These are phyloP conservation scores for Dasypolia templi DNA, from an alignment of 2,888 invertebrate species.

Conservation along the genomic window DNA sequence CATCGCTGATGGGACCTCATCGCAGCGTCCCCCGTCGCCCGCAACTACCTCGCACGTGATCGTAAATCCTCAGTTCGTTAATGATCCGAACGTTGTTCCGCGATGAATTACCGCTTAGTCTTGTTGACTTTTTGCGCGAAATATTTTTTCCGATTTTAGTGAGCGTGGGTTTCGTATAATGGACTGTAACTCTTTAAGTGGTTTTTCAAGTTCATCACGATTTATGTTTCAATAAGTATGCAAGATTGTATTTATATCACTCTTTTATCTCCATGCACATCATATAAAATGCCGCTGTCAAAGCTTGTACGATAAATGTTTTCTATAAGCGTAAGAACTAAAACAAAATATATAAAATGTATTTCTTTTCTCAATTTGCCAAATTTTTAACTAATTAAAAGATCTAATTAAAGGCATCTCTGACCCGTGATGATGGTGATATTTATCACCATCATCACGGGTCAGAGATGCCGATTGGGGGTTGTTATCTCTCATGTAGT, in stretches of 20 bases:
- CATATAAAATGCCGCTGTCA: conserved; percentile 75
- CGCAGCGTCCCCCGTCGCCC: conserved; percentile 62
- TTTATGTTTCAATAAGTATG: conserved; percentile 85
- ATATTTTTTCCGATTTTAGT: conserved; percentile 83
- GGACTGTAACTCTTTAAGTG: conserved; percentile 84
- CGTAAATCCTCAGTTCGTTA: conserved; percentile 88
- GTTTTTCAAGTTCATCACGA: conserved; percentile 85
- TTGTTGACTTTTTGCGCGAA: conserved; percentile 85
- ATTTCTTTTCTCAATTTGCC: conserved; percentile 36
- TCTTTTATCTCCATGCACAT: conserved; percentile 76
- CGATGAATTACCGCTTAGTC: conserved; percentile 87
- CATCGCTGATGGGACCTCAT: conserved; percentile 80
- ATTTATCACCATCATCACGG: conserved; percentile 55
- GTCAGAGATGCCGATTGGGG: conserved; percentile 66
- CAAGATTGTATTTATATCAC: conserved; percentile 79
- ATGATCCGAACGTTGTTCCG: conserved; percentile 84
- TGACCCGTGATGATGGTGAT: too few relatives aligned
- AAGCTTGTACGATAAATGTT: conserved; percentile 63
- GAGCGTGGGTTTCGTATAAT: conserved; percentile 84
- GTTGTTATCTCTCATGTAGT: conserved; percentile 66
- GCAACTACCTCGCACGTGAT: conserved; percentile 81
- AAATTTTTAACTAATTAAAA: conserved; percentile 58
- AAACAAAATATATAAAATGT: conserved; percentile 26
- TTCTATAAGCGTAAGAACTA: conserved; percentile 33
- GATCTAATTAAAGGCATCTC: too few relatives aligned